Base-by-base conservation (phyloP, 2,888 invertebrate genomes). In the Heliconius erato region DNA sequence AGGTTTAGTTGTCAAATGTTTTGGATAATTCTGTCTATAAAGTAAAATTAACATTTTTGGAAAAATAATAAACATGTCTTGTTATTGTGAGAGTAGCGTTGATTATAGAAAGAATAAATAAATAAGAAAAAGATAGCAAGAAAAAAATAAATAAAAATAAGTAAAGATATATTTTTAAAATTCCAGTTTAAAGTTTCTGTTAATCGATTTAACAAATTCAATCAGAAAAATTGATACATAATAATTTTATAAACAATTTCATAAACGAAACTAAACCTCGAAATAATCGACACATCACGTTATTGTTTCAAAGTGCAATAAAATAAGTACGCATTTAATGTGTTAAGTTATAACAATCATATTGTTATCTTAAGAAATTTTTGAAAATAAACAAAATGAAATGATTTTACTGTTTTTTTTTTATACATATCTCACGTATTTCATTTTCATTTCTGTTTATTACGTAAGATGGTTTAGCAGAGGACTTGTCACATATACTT, bases 261-360 rank as follows among this genome's bases (percentile, higher is more conserved):
- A 9, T n/a, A 11, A 23, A 26, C 19, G n/a, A 65, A 63, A 28
- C 28, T 44, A 44, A 67, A 65, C 65, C 78, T 78, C 67, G 3
- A 23, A 4, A 44, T 12, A 78, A 65, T 28, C 28, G 49, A 40
- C 35, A 77, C 81, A 84, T 83, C 83, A 83, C 85, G 79, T 78
- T 72, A 82, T n/a, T 74, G 63, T 82, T 78, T 63, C 69, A 54
- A 76, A 63, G 84, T 84, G 85, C 84, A 85, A 83, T 81, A 85
- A 84, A 76, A 80, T 76, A 81, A 74, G 68, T 83, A 83, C 85
- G 85, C 87, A 87, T 87, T 80, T 84, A 87, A 87, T 86, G 87
- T 86, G 87, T 82, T 83, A 84, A 79, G 82, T 83, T 79, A 82
- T 79, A 84, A 63, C 76, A 72, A 72, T 44, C 44, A 72, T 49